A percentile compares a stretch with the other conserved stretches of the same genome.
phyloP scores from a whole-genome alignment of 2,888 invertebrate species.

The Nematopogon swammerdamellus region DNA sequence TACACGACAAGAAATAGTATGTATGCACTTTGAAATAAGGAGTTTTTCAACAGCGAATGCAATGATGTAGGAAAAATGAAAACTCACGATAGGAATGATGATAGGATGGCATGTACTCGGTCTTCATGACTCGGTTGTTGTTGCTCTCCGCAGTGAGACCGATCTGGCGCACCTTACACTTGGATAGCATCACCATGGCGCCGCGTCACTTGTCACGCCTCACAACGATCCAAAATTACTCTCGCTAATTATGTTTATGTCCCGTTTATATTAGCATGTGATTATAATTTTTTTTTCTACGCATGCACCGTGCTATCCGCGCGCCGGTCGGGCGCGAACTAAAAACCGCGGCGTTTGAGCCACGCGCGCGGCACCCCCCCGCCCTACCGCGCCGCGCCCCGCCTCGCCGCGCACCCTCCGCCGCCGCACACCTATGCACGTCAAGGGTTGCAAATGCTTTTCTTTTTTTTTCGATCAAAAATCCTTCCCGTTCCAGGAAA shows the following conservation, averaged over 20 bases:
- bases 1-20: too few relatives aligned
- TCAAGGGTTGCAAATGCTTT: background rate
- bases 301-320: background rate
- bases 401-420: conserved; percentile 13
- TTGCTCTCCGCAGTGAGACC: conserved; percentile 6
- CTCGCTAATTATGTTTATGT: too few relatives aligned
- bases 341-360: background rate
- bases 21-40: too few relatives aligned
- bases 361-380: background rate
- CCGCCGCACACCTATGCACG: conserved; percentile 14
- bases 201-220: background rate
- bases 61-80: too few relatives aligned
- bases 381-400: conserved; percentile 11
- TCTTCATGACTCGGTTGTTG: conserved; percentile 6
- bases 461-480: background rate
- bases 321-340: background rate
- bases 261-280: background rate
- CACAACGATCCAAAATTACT: too few relatives aligned
- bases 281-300: too few relatives aligned
- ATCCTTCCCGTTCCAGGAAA: background rate
- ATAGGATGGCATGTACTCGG: conserved; percentile 9
- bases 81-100: conserved; percentile 9
- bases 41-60: too few relatives aligned
- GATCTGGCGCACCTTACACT: conserved; percentile 11
- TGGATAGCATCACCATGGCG: conserved; percentile 11